These are phyloP conservation scores for Polyergus mexicanus DNA, from an alignment of 1,140 invertebrate genomes.

Conservation along the genomic window DNA sequence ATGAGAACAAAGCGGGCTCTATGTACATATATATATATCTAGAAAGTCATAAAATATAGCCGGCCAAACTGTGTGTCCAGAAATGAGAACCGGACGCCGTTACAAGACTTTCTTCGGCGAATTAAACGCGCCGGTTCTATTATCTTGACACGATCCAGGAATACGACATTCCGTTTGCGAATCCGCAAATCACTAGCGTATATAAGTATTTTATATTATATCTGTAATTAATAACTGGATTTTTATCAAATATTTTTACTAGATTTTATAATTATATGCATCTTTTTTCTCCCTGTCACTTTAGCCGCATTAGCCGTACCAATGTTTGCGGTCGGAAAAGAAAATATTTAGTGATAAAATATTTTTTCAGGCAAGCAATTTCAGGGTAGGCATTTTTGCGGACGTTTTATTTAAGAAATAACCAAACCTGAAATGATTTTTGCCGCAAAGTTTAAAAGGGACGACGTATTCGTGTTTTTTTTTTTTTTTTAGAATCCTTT, in stretches of 20 bases:
- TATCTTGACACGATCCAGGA: slow-evolving; percentile 74
- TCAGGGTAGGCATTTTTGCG: background rate
- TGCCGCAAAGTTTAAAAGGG: background rate
- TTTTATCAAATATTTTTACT: no score
- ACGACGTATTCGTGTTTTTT: background rate
- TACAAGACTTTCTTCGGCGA: slow-evolving; percentile 79
- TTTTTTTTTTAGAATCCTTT: background rate
- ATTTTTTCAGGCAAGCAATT: background rate
- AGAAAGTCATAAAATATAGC: slow-evolving; percentile 42
- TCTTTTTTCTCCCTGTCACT: background rate
- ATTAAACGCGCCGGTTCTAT: slow-evolving; percentile 80
- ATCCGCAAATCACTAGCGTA: background rate
- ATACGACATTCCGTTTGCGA: slow-evolving; percentile 13
- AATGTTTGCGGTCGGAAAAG: background rate
- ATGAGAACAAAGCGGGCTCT: slow-evolving; percentile 46
- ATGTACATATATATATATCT: background rate
- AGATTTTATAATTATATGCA: no score
- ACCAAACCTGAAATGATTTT: background rate
- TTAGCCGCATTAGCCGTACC: background rate
- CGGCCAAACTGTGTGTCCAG: slow-evolving; percentile 19
- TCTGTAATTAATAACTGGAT: background rate
- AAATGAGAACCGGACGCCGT: slow-evolving; percentile 75
- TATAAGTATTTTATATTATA: background rate
- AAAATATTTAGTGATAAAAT: slow-evolving; percentile 6
- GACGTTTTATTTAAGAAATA: background rate